Conservation (phyloP, 2,113 vertebrate species). For the Lethenteron reissneri region DNA sequence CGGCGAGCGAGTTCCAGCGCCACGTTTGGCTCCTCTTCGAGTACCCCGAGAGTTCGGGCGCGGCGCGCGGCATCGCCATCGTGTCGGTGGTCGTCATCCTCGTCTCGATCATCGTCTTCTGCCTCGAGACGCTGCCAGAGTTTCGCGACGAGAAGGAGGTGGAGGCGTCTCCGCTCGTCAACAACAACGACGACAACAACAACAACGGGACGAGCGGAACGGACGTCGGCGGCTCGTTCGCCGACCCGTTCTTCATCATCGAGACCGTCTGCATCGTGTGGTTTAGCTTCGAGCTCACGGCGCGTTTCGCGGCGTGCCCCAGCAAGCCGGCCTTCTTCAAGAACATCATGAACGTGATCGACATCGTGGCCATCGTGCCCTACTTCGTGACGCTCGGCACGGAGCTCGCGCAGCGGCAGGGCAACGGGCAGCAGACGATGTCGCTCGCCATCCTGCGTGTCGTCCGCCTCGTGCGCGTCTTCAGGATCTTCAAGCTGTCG, state of each 20-base stretch:
- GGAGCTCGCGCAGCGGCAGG: conserved; percentile 42
- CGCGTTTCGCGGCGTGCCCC: conserved; percentile 62
- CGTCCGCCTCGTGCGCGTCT: conserved; percentile 79
- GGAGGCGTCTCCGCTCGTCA: conserved; percentile 12
- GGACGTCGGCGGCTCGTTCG: conserved; percentile 31
- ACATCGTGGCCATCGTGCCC: conserved; percentile 75
- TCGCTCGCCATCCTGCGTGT: conserved; percentile 73
- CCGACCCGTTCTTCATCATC: conserved; percentile 75
- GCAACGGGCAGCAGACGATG: conserved; percentile 67
- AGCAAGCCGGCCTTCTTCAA: conserved; percentile 71
- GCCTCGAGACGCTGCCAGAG: conserved; percentile 63
- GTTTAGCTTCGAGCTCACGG: conserved; percentile 66
- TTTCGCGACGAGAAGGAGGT: conserved; percentile 35
- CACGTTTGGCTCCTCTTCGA: conserved; percentile 69
- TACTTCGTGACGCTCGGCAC: conserved; percentile 76
- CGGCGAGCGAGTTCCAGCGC: conserved; percentile 29
- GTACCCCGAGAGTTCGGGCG: conserved; percentile 56
- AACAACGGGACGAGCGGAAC: conserved; percentile 43
- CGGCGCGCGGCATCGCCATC: conserved; percentile 55
- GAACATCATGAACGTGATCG: conserved; percentile 89
- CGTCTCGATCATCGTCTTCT: conserved; percentile 78
- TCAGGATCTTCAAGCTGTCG: conserved; percentile 79
- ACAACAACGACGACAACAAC: conserved; percentile 43
- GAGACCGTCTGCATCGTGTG: conserved; percentile 74
- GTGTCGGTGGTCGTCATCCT: conserved; percentile 75